Evolutionary conservation across 2,888 invertebrate species (phyloP).

Genomic region (Clivina fossor): DNA sequence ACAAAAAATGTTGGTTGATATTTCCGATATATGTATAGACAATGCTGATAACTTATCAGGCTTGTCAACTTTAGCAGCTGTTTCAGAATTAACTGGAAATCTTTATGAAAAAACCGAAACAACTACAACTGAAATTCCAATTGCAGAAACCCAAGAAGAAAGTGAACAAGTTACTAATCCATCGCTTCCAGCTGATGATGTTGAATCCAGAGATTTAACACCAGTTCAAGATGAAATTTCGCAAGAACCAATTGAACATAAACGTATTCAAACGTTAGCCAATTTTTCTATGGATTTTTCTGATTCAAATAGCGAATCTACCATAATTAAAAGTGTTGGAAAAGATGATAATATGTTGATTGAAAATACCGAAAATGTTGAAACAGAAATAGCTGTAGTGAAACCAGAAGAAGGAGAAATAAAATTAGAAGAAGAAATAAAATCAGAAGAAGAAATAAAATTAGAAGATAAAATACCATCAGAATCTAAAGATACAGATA

Average conservation of each 20-base stretch:
- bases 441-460: slow-evolving; percentile 15
- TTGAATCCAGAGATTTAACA: slow-evolving; percentile 53
- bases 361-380: slow-evolving; percentile 10
- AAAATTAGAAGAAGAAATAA: no score
- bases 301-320: slow-evolving; percentile 40
- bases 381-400: slow-evolving; percentile 6
- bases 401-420: slow-evolving; percentile 22
- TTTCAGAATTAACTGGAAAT: slow-evolving; percentile 38
- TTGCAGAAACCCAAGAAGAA: slow-evolving; percentile 25
- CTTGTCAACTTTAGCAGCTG: slow-evolving; percentile 37
- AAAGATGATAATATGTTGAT: slow-evolving; percentile 7
- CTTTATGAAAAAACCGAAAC: slow-evolving; percentile 30
- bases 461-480: background rate
- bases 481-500: no score
- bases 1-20: slow-evolving; percentile 40
- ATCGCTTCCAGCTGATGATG: slow-evolving; percentile 7
- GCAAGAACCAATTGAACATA: slow-evolving; percentile 54
- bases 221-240: slow-evolving; percentile 59
- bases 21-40: slow-evolving; percentile 31
- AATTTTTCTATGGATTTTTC: slow-evolving; percentile 51
- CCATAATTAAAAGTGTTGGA: slow-evolving; percentile 15
- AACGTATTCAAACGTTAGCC: slow-evolving; percentile 45
- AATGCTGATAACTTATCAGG: slow-evolving; percentile 35
- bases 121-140: slow-evolving; percentile 16
- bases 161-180: slow-evolving; percentile 39